Evolutionary conservation across 2,888 invertebrate species (phyloP).

Genomic region (Rhagophthalmus giganteus): DNA sequence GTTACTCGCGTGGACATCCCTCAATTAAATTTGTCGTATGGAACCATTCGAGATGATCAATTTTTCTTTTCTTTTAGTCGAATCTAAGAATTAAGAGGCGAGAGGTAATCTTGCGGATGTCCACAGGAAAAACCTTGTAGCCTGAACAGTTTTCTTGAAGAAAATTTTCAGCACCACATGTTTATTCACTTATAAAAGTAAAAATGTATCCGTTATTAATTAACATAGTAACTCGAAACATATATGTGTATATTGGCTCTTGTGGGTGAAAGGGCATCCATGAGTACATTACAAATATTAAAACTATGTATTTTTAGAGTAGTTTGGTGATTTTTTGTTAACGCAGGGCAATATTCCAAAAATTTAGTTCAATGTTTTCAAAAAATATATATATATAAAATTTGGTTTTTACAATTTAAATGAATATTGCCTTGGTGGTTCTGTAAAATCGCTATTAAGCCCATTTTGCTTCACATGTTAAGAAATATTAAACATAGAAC

Average conservation of each 20-base stretch:
- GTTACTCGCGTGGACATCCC: conserved; percentile 9
- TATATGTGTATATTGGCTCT: conserved; percentile 53
- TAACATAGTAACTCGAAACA: conserved; percentile 48
- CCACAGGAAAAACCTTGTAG: conserved; percentile 14
- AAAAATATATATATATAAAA: too few relatives aligned
- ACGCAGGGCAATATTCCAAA: conserved; percentile 47
- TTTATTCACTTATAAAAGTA: conserved; percentile 27
- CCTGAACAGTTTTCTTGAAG: conserved; percentile 25
- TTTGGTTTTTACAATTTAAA: conserved; percentile 12
- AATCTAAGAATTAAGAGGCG: too few relatives aligned
- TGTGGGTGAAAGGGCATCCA: conserved; percentile 52
- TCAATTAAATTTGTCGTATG: conserved; percentile 1
- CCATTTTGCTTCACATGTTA: conserved; percentile 42
- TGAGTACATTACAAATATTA: conserved; percentile 39
- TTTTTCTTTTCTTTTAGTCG: too few relatives aligned
- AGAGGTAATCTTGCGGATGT: conserved; percentile 8
- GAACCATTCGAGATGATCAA: neutral
- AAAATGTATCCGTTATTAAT: conserved; percentile 41
- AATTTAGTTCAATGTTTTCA: conserved; percentile 32
- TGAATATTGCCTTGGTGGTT: conserved; percentile 47
- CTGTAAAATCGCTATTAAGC: conserved; percentile 47
- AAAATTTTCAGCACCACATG: conserved; percentile 24
- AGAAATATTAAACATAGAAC: conserved; percentile 43
- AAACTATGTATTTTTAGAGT: conserved; percentile 39
- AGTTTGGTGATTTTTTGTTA: conserved; percentile 47